Percentiles rank a stretch among this genome's conserved stretches.
phyloP scores from a whole-genome alignment of 2,113 vertebrate species.

The Sebastes fasciatus region DNA sequence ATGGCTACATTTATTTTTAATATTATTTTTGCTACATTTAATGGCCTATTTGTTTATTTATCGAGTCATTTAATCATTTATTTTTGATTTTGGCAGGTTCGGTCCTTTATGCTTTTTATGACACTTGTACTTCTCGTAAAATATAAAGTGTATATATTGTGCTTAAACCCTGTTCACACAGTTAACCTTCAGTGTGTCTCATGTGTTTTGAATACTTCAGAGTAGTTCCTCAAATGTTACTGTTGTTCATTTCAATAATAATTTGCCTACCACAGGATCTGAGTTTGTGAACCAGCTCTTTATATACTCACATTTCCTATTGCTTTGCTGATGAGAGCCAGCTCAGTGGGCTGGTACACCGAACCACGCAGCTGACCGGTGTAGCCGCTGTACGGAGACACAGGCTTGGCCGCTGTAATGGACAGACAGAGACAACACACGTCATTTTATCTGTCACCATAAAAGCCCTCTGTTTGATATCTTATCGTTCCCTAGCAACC shows the following conservation, averaged over 20 bases:
- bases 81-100: too few relatives aligned
- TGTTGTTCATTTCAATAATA: slow-evolving; percentile 1
- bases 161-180: too few relatives aligned
- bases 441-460: background rate
- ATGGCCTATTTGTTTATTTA: too few relatives aligned
- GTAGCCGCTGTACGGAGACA: slow-evolving; percentile 95
- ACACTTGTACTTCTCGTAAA: too few relatives aligned
- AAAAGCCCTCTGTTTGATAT: background rate
- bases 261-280: slow-evolving; percentile 7
- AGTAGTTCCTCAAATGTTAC: background rate
- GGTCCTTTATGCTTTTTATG: too few relatives aligned
- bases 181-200: background rate
- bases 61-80: too few relatives aligned
- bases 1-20: too few relatives aligned
- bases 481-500: background rate
- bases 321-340: slow-evolving; percentile 92
- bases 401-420: slow-evolving; percentile 85
- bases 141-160: too few relatives aligned
- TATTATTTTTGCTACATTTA: too few relatives aligned
- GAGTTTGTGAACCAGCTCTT: background rate
- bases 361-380: slow-evolving; percentile 91
- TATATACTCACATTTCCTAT: slow-evolving; percentile 82
- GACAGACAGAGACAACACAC: background rate
- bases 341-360: slow-evolving; percentile 96
- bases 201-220: background rate